Base-by-base conservation (phyloP, 2,797 vertebrate genomes). In the Etheostoma perlongum region DNA sequence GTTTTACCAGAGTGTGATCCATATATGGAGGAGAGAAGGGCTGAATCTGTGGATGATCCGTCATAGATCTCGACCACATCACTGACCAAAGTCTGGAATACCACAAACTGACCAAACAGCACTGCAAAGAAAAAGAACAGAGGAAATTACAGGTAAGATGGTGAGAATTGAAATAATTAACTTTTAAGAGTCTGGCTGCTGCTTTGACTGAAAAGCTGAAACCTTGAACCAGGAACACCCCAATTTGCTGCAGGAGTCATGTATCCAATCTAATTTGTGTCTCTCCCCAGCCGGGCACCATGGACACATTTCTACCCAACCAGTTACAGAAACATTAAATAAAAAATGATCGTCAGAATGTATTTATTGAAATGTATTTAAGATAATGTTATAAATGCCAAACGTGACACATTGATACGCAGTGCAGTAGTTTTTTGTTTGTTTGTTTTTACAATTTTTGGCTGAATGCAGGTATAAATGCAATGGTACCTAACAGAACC, bases 81-180 rank as follows among this genome's bases (percentile, higher is more conserved):
- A 85, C 93, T 96, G 72, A 94, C 91, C 81, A 97, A 95, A 72
- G 97, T 99, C 94, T 99, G 98, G 93, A 99, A 99, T 89, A 98
- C 97, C 85, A 99, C 97, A 94, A 99, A 99, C 96, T 99, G 98
- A 66, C 98, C 98, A 89, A 99, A 99, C 85, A 99, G 96, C 92
- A 99, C 98, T 99, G 87, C 33, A 79, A 64, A 54, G 10, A 67
- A 54, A 59, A 57, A 53, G 21, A 30, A 30, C 30, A 30, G 30
- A 65, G 12, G 23, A 18, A 72, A 74, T 76, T 30, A 49, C 44
- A 78, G 55, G 33, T 68, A 48, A 58, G n/a, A 15, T 46, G 60
- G n/a, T 44, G 10, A 21, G 21, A 67, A 73, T 33, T 21, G 2
- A 53, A 62, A 65, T 46, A 74, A 33, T 66, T 23, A 11, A 11